Percentiles rank a stretch among this genome's conserved stretches.
These are phyloP conservation scores for Drosophila quadrilineata DNA, from an alignment of 1,140 invertebrate genomes.

Conservation along the genomic window DNA sequence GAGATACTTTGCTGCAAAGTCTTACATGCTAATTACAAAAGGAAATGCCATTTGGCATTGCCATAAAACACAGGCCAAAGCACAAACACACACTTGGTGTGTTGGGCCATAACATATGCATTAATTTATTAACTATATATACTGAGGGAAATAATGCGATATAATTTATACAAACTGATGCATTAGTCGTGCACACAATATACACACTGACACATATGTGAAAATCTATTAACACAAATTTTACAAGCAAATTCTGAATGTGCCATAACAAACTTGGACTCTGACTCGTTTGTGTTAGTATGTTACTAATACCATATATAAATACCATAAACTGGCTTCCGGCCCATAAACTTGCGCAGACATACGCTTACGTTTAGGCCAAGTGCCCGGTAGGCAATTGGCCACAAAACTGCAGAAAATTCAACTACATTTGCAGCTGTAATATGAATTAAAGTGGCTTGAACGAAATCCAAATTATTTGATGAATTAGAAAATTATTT, in stretches of 20 bases:
- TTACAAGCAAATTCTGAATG: slow-evolving; percentile 72
- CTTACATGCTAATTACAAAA: not conserved
- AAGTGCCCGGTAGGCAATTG: slow-evolving; percentile 15
- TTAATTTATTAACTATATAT: not conserved
- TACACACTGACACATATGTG: slow-evolving; percentile 34
- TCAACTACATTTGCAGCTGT: too few relatives aligned
- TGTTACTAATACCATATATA: slow-evolving; percentile 37
- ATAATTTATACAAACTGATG: slow-evolving; percentile 52
- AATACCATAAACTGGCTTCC: slow-evolving; percentile 69
- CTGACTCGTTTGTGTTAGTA: slow-evolving; percentile 10
- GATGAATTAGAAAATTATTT: too few relatives aligned
- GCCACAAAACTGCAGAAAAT: too few relatives aligned
- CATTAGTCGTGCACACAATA: slow-evolving; percentile 7
- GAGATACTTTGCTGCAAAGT: too few relatives aligned
- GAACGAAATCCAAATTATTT: too few relatives aligned
- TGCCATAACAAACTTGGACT: slow-evolving; percentile 31
- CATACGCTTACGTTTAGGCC: not conserved
- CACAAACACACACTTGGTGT: not conserved
- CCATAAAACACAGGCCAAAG: slow-evolving; percentile 8
- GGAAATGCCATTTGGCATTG: slow-evolving; percentile 13
- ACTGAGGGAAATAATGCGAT: slow-evolving; percentile 44
- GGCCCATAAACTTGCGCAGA: slow-evolving; percentile 48
- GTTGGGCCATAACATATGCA: not conserved
- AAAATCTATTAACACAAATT: slow-evolving; percentile 73
- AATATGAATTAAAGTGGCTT: too few relatives aligned